These are phyloP conservation scores for Centropyge bicolor DNA, from an alignment of 2,797 vertebrate species.

Conservation along the genomic window DNA sequence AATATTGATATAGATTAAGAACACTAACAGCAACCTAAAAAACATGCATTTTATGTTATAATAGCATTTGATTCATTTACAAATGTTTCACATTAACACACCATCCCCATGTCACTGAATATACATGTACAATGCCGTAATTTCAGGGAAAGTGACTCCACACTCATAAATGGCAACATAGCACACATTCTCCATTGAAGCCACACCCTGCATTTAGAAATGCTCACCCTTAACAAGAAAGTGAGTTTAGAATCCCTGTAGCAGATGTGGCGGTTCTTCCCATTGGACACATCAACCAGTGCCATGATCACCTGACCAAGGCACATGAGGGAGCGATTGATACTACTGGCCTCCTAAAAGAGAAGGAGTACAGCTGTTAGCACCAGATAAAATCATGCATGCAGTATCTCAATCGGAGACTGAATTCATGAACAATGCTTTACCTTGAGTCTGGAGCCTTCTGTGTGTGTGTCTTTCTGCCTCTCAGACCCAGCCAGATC, in stretches of 20 bases:
- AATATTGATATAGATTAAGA: neutral
- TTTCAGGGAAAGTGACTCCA: neutral
- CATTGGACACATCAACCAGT: slow-evolving; percentile 94
- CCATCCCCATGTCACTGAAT: neutral
- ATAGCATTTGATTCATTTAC: neutral
- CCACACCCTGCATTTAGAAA: neutral
- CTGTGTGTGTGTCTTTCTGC: slow-evolving; percentile 94
- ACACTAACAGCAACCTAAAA: too few relatives aligned
- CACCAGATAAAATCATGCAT: neutral
- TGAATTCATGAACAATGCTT: neutral
- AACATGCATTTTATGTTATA: neutral
- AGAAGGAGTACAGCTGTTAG: slow-evolving; percentile 12
- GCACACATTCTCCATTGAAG: neutral
- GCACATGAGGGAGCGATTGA: slow-evolving; percentile 96
- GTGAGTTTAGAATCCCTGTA: slow-evolving; percentile 98
- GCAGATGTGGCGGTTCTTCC: slow-evolving; percentile 93
- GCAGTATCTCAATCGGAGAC: neutral
- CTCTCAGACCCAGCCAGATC: slow-evolving; percentile 97
- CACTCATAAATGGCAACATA: neutral
- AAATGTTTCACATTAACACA: neutral
- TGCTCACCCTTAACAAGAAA: slow-evolving; percentile 91
- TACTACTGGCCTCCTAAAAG: slow-evolving; percentile 94
- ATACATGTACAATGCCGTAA: neutral
- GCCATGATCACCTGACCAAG: slow-evolving; percentile 96
- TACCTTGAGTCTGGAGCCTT: slow-evolving; percentile 94